A percentile compares a stretch with the other conserved stretches of the same genome.
Evolutionary conservation across 2,797 vertebrate genomes (phyloP).

Genomic region (Microcaecilia unicolor): DNA sequence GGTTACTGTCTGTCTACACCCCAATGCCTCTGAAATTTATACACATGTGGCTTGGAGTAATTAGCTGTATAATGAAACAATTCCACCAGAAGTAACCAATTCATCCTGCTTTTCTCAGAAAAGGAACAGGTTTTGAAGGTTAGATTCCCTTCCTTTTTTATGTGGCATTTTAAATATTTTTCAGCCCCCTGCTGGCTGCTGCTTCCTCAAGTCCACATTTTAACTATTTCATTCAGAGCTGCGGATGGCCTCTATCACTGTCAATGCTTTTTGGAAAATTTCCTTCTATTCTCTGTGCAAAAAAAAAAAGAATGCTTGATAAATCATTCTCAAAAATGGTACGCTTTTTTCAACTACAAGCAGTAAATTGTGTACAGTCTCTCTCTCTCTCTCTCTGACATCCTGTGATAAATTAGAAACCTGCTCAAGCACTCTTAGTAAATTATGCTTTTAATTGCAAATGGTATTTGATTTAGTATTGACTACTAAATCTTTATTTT

Average conservation of each 20-base stretch:
- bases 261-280: too few species aligned
- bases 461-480: constrained; percentile 30
- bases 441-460: constrained; percentile 30
- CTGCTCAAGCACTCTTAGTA: constrained; percentile 18
- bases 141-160: constrained; percentile 24
- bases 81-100: constrained; percentile 13
- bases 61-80: too few species aligned
- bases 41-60: constrained; percentile 23
- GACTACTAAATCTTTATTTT: constrained; percentile 29
- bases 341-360: constrained; percentile 11
- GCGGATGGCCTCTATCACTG: not conserved
- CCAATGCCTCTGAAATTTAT: constrained; percentile 30
- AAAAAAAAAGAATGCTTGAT: constrained; percentile 1
- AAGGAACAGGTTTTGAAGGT: constrained; percentile 12
- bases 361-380: too few species aligned
- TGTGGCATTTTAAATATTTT: constrained; percentile 16
- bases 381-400: too few species aligned
- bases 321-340: not conserved
- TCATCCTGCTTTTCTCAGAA: constrained; percentile 16
- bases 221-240: constrained; percentile 9
- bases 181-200: constrained; percentile 3
- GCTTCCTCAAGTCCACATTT: constrained; percentile 18
- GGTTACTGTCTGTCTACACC: constrained; percentile 29
- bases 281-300: not conserved
- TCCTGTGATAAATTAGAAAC: constrained; percentile 24